Conservation (phyloP, 1,140 invertebrate species). For the Phocides pigmalion region DNA sequence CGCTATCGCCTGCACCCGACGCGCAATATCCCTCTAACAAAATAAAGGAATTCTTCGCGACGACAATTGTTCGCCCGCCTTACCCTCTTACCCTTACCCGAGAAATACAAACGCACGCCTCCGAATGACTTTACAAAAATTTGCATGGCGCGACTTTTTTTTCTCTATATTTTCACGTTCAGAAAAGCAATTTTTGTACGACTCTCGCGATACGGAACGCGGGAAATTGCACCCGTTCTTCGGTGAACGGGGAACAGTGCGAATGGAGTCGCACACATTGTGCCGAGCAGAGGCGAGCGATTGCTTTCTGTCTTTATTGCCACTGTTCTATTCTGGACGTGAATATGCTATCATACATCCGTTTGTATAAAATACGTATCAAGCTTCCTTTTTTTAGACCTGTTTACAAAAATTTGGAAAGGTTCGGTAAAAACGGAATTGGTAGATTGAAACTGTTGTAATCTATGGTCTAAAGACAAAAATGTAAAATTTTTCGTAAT, state of each 20-base stretch:
- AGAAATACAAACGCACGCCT: slow-evolving; percentile 81
- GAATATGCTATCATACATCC: slow-evolving; percentile 44
- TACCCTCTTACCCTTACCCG: slow-evolving; percentile 74
- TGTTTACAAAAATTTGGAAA: slow-evolving; percentile 15
- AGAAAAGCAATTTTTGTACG: slow-evolving; percentile 83
- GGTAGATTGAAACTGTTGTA: background rate
- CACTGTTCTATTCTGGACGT: slow-evolving; percentile 60
- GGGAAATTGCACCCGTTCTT: slow-evolving; percentile 79
- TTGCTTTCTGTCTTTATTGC: slow-evolving; percentile 72
- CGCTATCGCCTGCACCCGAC: slow-evolving; percentile 69
- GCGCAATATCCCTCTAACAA: slow-evolving; percentile 80
- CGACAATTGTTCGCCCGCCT: slow-evolving; percentile 78
- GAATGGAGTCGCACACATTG: slow-evolving; percentile 69
- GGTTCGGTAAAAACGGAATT: slow-evolving; percentile 6
- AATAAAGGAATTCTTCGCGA: slow-evolving; percentile 77
- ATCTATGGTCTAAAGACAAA: too few relatives aligned
- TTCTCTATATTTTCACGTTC: slow-evolving; percentile 78
- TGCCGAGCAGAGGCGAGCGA: slow-evolving; percentile 59
- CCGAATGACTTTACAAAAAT: slow-evolving; percentile 83
- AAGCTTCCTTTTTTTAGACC: slow-evolving; percentile 22
- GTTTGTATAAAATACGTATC: slow-evolving; percentile 30
- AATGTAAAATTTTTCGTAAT: too few relatives aligned
- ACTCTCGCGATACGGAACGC: slow-evolving; percentile 74
- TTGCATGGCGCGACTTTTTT: slow-evolving; percentile 75
- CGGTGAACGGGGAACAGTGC: slow-evolving; percentile 59